These are phyloP conservation scores for Crambe crambe DNA, from an alignment of 37 sponge, comb jelly and placozoan genomes.

Conservation along the genomic window DNA sequence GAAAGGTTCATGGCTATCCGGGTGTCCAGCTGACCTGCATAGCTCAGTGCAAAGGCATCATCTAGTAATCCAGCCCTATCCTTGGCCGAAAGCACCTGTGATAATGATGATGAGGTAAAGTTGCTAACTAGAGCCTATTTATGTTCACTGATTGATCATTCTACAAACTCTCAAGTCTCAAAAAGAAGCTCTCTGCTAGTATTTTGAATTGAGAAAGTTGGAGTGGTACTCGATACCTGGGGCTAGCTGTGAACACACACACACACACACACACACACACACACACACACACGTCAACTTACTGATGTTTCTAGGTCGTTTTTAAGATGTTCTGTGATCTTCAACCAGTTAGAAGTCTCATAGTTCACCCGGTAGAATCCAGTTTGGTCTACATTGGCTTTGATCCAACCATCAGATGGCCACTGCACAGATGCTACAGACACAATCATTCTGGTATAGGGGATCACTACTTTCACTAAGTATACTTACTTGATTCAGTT, in stretches of 20 bases:
- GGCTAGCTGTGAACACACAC: neutral
- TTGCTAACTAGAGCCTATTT: neutral
- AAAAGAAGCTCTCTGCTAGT: too few relatives aligned
- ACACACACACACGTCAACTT: neutral
- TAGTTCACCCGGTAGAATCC: slow-evolving; percentile 91
- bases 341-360: slow-evolving; percentile 58
- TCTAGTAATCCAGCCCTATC: slow-evolving; percentile 84
- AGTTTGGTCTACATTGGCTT: slow-evolving; percentile 68
- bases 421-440: slow-evolving; percentile 10
- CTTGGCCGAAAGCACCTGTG: slow-evolving; percentile 42
- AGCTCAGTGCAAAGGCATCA: slow-evolving; percentile 79
- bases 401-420: slow-evolving; percentile 55
- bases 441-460: neutral
- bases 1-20: slow-evolving; percentile 47
- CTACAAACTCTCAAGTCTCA: too few relatives aligned
- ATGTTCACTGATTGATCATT: too few relatives aligned
- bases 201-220: neutral
- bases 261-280: neutral
- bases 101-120: neutral
- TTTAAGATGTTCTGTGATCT: slow-evolving; percentile 42
- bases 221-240: too few relatives aligned
- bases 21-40: slow-evolving; percentile 62
- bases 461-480: neutral
- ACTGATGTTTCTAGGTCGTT: neutral
- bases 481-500: neutral